Evolutionary conservation across 1,140 invertebrate species (phyloP).

Genomic region (Adelges cooleyi): DNA sequence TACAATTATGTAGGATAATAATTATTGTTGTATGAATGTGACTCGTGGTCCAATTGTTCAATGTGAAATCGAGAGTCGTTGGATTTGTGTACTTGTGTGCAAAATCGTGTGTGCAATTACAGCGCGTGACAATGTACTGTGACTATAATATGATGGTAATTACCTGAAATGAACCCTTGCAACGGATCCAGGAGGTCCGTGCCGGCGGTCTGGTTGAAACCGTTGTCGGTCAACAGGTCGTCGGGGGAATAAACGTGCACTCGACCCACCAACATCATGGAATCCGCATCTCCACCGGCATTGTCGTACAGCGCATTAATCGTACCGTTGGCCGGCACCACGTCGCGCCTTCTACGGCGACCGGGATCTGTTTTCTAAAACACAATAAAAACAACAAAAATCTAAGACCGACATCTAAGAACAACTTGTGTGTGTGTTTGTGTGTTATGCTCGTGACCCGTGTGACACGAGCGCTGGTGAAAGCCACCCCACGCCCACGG

Average conservation of each 20-base stretch:
- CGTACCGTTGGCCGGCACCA: conserved; percentile 34
- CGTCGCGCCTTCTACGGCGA: conserved; percentile 42
- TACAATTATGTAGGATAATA: background rate
- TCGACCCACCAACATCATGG: conserved; percentile 48
- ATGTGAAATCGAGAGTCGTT: background rate
- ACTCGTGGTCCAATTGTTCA: background rate
- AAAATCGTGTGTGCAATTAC: too few relatives aligned
- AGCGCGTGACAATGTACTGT: too few relatives aligned
- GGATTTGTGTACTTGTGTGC: background rate
- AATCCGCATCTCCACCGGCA: conserved; percentile 38
- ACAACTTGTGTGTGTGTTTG: too few relatives aligned
- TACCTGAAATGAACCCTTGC: background rate
- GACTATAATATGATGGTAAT: background rate
- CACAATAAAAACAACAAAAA: conserved; percentile 31
- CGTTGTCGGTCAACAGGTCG: conserved; percentile 41
- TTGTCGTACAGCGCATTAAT: conserved; percentile 34
- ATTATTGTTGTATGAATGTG: background rate
- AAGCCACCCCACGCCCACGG: too few relatives aligned
- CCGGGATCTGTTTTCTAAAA: conserved; percentile 48
- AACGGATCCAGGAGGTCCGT: background rate
- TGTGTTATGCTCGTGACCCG: background rate
- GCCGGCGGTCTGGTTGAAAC: conserved; percentile 32
- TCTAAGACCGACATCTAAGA: background rate
- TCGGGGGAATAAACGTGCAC: conserved; percentile 54
- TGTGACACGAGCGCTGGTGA: background rate